Evolutionary conservation across 1,140 invertebrate genomes (phyloP).

Genomic region (Eulimnadia texana): DNA sequence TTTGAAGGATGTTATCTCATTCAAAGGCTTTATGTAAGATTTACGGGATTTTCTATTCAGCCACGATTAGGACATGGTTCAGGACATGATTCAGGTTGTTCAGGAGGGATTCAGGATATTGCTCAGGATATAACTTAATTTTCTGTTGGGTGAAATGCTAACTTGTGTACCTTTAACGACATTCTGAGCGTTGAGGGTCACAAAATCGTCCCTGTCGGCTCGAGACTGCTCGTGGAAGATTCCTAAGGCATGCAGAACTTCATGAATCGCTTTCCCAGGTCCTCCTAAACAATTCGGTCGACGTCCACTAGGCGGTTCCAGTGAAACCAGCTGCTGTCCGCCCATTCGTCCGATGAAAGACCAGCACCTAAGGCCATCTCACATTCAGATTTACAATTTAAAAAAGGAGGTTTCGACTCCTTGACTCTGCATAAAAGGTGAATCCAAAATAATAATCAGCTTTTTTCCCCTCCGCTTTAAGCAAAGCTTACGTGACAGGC

Average conservation of each 20-base stretch:
- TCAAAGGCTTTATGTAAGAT: no score
- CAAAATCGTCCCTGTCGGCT: slow-evolving; percentile 42
- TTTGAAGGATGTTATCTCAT: no score
- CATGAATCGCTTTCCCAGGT: slow-evolving; percentile 46
- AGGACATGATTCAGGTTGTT: no score
- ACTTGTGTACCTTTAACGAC: slow-evolving; percentile 40
- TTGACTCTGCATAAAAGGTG: no score
- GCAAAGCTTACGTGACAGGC: no score
- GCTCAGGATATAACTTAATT: no score
- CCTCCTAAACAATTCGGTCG: slow-evolving; percentile 42
- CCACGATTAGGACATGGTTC: no score
- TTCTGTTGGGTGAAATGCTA: no score
- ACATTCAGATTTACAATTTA: background rate
- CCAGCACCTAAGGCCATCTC: slow-evolving; percentile 39
- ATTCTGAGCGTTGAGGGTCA: slow-evolving; percentile 39
- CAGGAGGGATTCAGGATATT: no score
- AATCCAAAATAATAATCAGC: background rate
- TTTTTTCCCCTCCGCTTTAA: no score
- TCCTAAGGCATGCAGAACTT: slow-evolving; percentile 44
- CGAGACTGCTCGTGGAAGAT: slow-evolving; percentile 49
- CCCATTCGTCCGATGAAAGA: slow-evolving; percentile 46
- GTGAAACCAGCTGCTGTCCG: slow-evolving; percentile 44
- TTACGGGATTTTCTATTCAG: no score
- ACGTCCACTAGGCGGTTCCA: slow-evolving; percentile 41
- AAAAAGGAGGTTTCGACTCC: no score